Evolutionary conservation across 2,113 vertebrate species (phyloP), one percentile per base, ranked within the genome.

Genomic region (Crotophaga sulcirostris): DNA sequence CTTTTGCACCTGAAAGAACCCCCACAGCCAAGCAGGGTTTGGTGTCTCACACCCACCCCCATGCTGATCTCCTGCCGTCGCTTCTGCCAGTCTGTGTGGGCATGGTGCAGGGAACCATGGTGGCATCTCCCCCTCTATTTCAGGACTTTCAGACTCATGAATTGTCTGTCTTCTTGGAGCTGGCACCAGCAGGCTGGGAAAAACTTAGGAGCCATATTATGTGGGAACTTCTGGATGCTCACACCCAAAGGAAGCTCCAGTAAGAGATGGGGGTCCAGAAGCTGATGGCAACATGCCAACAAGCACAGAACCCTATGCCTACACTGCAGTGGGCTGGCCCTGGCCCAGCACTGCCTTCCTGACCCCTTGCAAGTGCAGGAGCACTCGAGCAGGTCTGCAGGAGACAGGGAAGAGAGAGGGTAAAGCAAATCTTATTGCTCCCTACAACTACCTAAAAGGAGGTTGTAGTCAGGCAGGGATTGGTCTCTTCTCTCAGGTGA

Each of bases 291-390:
- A 42, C 2, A 1, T 3, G 7, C 15, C n/a, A 13, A 26, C 10
- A 7, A 14, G 25, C 2, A 33, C 29, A 29, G 5, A n/a, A 25
- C 24, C 5, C 72, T n/a, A n/a, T 60, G 29, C 52, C 19, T 8
- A 15, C 1, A 1, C 62, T 3, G 4, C 49, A 23, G 60, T 3
- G 10, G 36, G 51, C 70, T 84, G 73, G 78, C 55, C 51, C 44
- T 8, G 7, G 62, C 49, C 62, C 54, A 15, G 38, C 0, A 5
- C 64, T 79, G 49, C 60, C 49, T 75, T 78, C 47, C 45, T 16
- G 26, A 23, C 75, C 36, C 1, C 0, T 21, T 9, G 56, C 45
- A 31, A 60, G 47, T 6, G 18, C 2, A 2, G 24, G 42, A 44
- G 28, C 3, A 1, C 36, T 25, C 2, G 3, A n/a, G n/a, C n/a